Conservation (phyloP, 2,113 vertebrate genomes). For the Centropus bengalensis region DNA sequence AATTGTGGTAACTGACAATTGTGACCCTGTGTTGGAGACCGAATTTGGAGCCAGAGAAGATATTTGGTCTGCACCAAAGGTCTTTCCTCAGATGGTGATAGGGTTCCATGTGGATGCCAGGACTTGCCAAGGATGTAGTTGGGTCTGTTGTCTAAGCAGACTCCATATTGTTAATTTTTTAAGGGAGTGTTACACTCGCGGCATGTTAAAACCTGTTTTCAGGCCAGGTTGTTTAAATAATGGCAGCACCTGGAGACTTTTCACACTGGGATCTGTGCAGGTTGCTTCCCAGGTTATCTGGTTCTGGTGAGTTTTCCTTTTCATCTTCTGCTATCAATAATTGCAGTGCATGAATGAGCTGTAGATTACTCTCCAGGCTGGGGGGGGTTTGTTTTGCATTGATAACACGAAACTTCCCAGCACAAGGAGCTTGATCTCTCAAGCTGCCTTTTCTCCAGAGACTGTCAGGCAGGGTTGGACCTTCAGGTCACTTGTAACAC, state of each 20-base stretch:
- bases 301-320: background rate
- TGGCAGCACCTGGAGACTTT: background rate
- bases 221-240: background rate
- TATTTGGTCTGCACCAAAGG: rapidly evolving
- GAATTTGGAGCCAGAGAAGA: background rate
- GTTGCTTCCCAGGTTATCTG: background rate
- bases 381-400: background rate
- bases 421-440: background rate
- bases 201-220: background rate
- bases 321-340: background rate
- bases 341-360: background rate
- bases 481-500: background rate
- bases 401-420: background rate
- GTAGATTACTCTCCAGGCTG: background rate
- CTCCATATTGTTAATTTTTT: background rate
- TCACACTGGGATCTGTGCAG: background rate
- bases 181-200: background rate
- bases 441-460: background rate
- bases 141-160: background rate
- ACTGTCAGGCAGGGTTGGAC: background rate
- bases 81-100: background rate
- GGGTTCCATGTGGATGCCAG: rapidly evolving
- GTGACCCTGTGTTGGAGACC: background rate
- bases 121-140: background rate
- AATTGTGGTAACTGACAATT: background rate